phyloP scores from a whole-genome alignment of 2,888 invertebrate genomes.

The Nemoura dubitans region DNA sequence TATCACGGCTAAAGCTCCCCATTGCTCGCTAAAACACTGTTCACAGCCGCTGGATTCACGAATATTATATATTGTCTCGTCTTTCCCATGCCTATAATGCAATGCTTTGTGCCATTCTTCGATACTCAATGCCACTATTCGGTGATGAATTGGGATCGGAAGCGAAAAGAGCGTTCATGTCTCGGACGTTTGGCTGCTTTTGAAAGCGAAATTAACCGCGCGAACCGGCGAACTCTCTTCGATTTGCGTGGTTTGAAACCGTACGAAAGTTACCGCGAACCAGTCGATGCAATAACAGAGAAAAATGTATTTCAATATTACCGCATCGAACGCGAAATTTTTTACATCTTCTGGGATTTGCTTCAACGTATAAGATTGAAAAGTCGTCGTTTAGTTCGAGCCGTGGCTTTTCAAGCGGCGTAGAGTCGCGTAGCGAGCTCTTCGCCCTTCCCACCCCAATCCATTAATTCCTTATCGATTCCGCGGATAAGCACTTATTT shows the following conservation, averaged over 20 bases:
- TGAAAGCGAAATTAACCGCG: not conserved
- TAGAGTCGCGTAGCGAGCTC: not conserved
- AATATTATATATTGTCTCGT: not conserved
- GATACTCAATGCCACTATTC: not conserved
- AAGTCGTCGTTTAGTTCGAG: not conserved
- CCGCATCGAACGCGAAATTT: not conserved
- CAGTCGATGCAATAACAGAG: not conserved
- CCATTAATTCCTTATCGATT: conserved; percentile 12
- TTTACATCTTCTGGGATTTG: not conserved
- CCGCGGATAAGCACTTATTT: conserved; percentile 7
- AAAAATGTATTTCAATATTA: not conserved
- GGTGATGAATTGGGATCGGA: not conserved
- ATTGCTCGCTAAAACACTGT: not conserved
- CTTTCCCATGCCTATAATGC: not conserved
- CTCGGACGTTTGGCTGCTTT: not conserved
- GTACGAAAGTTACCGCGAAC: no score
- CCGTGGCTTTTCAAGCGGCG: not conserved
- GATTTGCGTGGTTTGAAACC: no score
- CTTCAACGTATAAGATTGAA: not conserved
- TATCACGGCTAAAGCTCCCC: not conserved
- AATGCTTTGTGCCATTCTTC: not conserved
- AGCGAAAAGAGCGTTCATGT: not conserved
- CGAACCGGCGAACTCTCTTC: not conserved
- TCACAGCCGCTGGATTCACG: not conserved
- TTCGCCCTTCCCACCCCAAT: not conserved